Evolutionary conservation across 2,888 invertebrate genomes (phyloP).

Genomic region (Synergus umbraculus): DNA sequence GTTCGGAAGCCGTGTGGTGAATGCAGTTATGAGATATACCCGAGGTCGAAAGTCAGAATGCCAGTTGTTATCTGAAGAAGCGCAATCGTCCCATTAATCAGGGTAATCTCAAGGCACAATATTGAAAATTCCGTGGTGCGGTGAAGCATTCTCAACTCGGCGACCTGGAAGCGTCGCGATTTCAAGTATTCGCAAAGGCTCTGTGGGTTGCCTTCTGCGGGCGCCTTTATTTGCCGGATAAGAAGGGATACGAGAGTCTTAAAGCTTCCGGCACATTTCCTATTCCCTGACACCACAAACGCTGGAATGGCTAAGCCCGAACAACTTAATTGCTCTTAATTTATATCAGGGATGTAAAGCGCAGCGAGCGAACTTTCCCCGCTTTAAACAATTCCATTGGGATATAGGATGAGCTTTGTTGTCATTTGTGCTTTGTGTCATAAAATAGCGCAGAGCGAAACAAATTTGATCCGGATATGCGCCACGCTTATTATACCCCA

Average conservation of each 20-base stretch:
- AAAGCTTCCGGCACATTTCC: slow-evolving; percentile 49
- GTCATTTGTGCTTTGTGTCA: slow-evolving; percentile 17
- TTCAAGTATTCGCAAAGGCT: slow-evolving; percentile 66
- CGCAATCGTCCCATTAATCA: slow-evolving; percentile 65
- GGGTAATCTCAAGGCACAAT: slow-evolving; percentile 65
- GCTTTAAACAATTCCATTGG: slow-evolving; percentile 10
- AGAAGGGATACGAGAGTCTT: slow-evolving; percentile 37
- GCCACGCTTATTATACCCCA: not conserved
- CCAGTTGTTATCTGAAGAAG: slow-evolving; percentile 43
- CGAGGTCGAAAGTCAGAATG: slow-evolving; percentile 40
- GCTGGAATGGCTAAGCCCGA: slow-evolving; percentile 48
- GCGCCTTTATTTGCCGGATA: slow-evolving; percentile 51
- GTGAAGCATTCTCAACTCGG: slow-evolving; percentile 55
- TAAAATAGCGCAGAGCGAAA: slow-evolving; percentile 3
- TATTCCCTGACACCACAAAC: slow-evolving; percentile 44
- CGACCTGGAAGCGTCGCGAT: slow-evolving; percentile 60
- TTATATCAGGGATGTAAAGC: slow-evolving; percentile 57
- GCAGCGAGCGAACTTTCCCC: not conserved
- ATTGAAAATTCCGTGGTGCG: slow-evolving; percentile 69
- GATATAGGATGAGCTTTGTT: slow-evolving; percentile 16
- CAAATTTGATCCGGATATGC: not conserved
- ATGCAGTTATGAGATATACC: slow-evolving; percentile 3
- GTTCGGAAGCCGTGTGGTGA: no score
- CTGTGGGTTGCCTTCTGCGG: slow-evolving; percentile 48
- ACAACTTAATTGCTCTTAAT: slow-evolving; percentile 69